phyloP scores from a whole-genome alignment of 1,140 invertebrate genomes.

The Monomorium pharaonis region DNA sequence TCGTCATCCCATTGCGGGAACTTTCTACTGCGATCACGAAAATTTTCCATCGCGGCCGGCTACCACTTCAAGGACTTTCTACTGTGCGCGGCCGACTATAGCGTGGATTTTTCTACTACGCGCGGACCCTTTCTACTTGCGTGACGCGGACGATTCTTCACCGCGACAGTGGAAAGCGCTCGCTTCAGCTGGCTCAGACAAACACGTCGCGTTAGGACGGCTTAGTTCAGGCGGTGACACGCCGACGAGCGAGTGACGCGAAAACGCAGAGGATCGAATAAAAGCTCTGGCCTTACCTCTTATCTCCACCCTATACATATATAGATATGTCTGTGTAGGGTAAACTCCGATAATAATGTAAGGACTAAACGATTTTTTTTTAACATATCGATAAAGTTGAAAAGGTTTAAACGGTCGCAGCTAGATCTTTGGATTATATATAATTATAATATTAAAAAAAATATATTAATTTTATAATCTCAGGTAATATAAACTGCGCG shows the following conservation, averaged over 20 bases:
- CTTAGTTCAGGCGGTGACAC: neutral
- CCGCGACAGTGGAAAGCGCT: neutral
- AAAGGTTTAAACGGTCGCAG: too few relatives aligned
- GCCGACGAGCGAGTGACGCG: neutral
- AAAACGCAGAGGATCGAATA: slow-evolving; percentile 2
- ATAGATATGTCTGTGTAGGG: too few relatives aligned
- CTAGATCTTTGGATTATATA: too few relatives aligned
- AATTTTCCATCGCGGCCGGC: too few relatives aligned
- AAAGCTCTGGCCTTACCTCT: slow-evolving; percentile 41
- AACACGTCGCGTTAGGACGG: neutral
- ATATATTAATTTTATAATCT: too few relatives aligned
- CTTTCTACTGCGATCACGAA: neutral
- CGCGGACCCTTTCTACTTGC: neutral
- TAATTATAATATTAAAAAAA: too few relatives aligned
- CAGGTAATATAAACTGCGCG: too few relatives aligned
- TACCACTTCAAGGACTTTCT: neutral
- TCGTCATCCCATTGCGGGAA: neutral
- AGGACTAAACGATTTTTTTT: too few relatives aligned
- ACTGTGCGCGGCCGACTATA: neutral
- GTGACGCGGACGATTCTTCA: neutral
- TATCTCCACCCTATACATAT: slow-evolving; percentile 26
- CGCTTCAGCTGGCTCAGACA: neutral
- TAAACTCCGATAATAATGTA: too few relatives aligned
- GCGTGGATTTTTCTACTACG: neutral
- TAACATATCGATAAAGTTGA: too few relatives aligned